These are phyloP conservation scores for Oryzias sinensis DNA, from an alignment of 2,797 vertebrate species.

Conservation along the genomic window DNA sequence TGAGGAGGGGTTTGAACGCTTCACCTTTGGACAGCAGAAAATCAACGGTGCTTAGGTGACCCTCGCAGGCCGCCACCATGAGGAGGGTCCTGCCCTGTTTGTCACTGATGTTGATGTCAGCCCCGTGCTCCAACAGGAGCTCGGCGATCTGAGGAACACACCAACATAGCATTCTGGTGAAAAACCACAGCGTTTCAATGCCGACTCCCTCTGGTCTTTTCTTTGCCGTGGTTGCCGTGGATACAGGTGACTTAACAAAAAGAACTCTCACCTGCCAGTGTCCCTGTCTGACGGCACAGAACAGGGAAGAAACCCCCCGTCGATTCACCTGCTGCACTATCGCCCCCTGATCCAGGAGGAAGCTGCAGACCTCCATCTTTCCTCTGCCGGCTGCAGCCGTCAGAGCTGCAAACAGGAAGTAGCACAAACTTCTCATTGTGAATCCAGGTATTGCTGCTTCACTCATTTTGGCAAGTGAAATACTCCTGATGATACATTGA, in stretches of 20 bases:
- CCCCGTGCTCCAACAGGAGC: slow-evolving; percentile 85
- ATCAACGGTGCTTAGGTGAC: slow-evolving; percentile 92
- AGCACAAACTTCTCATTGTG: background rate
- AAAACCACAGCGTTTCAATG: background rate
- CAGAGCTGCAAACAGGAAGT: slow-evolving; percentile 76
- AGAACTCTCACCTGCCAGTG: slow-evolving; percentile 90
- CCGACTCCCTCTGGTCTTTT: background rate
- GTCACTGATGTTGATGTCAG: slow-evolving; percentile 92
- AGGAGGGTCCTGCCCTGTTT: slow-evolving; percentile 95
- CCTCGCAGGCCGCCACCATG: slow-evolving; percentile 97
- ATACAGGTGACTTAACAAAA: slow-evolving; percentile 1
- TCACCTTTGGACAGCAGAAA: slow-evolving; percentile 95
- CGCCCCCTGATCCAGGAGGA: slow-evolving; percentile 83
- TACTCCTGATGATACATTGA: background rate
- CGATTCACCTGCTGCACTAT: slow-evolving; percentile 85
- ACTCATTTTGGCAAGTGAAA: background rate
- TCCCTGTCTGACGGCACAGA: slow-evolving; percentile 93
- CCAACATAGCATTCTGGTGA: slow-evolving; percentile 7
- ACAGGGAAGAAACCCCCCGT: slow-evolving; percentile 86
- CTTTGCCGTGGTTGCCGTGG: background rate
- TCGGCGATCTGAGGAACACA: slow-evolving; percentile 84
- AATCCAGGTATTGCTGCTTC: background rate
- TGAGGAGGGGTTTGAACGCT: no score
- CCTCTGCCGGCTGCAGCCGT: slow-evolving; percentile 93
- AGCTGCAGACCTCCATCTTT: slow-evolving; percentile 88